Percentiles rank a stretch among this genome's conserved stretches.
Conservation (phyloP, 2,797 vertebrate genomes). For the Brotogeris chrysoptera region DNA sequence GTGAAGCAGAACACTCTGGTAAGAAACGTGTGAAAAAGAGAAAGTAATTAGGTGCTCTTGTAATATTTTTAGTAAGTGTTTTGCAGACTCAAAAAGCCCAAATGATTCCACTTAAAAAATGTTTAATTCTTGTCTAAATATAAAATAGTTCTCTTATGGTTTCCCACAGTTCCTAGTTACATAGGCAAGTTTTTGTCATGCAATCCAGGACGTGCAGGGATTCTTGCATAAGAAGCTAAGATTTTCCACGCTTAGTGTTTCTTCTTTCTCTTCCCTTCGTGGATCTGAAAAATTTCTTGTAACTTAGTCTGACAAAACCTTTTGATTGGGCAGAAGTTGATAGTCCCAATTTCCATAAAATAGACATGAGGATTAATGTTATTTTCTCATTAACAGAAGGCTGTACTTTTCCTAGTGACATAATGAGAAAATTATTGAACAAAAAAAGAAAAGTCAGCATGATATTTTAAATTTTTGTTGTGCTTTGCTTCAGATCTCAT, state of each 20-base stretch:
- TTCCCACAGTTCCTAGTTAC: neutral
- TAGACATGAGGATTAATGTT: neutral
- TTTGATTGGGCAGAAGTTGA: neutral
- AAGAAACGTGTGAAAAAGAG: neutral
- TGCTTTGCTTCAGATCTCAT: neutral
- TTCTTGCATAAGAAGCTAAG: neutral
- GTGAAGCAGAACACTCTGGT: constrained; percentile 23
- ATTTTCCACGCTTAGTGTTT: neutral
- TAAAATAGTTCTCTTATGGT: constrained; percentile 24
- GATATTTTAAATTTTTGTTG: neutral
- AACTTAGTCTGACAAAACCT: neutral
- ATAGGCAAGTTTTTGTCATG: neutral
- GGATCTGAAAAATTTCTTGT: neutral
- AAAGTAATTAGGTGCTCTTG: constrained; percentile 20
- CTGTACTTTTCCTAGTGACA: neutral
- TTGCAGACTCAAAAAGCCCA: constrained; percentile 15
- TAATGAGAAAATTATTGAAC: neutral
- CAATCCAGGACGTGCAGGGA: neutral
- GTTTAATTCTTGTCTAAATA: constrained; percentile 33
- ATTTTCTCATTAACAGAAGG: neutral
- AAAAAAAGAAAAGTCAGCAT: neutral
- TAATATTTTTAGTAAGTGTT: constrained; percentile 38
- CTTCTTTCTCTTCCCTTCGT: neutral
- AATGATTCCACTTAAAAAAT: constrained; percentile 23
- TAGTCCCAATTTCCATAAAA: neutral